phyloP scores from a whole-genome alignment of 2,888 invertebrate species.

The Latrodectus elegans region DNA sequence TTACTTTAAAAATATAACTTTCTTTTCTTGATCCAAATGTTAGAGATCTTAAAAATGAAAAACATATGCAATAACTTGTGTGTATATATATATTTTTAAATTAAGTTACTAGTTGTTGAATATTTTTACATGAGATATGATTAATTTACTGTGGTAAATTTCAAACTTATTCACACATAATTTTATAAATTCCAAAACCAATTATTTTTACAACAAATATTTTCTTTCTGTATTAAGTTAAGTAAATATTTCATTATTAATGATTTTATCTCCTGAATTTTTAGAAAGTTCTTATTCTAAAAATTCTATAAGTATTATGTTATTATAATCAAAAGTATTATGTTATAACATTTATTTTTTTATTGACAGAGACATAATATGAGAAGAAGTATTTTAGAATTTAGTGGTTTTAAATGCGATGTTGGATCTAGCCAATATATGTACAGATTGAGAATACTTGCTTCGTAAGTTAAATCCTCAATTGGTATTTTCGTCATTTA shows the following conservation, averaged over 20 bases:
- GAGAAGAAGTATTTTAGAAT: conserved; percentile 62
- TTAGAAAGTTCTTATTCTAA: too few species aligned
- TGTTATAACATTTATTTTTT: neutral
- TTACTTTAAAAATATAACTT: too few species aligned
- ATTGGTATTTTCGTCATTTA: neutral
- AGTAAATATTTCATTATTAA: too few species aligned
- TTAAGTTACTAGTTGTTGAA: neutral
- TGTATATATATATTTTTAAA: neutral
- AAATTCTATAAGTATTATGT: too few species aligned
- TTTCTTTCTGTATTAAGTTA: too few species aligned
- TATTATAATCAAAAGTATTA: too few species aligned
- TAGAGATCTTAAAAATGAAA: too few species aligned
- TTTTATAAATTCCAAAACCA: neutral
- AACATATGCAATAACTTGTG: too few species aligned
- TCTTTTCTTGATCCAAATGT: too few species aligned
- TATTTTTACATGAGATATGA: neutral
- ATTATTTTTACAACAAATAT: too few species aligned
- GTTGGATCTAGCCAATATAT: conserved; percentile 47
- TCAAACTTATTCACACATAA: neutral
- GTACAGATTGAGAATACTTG: conserved; percentile 54
- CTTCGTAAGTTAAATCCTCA: conserved; percentile 41
- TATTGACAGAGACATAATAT: conserved; percentile 34
- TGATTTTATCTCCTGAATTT: too few species aligned
- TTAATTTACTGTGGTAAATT: too few species aligned
- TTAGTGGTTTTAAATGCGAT: conserved; percentile 58